Conservation (phyloP, 30 jellyfish, hydroid and myxozoan species). For the Hydra vulgaris region DNA sequence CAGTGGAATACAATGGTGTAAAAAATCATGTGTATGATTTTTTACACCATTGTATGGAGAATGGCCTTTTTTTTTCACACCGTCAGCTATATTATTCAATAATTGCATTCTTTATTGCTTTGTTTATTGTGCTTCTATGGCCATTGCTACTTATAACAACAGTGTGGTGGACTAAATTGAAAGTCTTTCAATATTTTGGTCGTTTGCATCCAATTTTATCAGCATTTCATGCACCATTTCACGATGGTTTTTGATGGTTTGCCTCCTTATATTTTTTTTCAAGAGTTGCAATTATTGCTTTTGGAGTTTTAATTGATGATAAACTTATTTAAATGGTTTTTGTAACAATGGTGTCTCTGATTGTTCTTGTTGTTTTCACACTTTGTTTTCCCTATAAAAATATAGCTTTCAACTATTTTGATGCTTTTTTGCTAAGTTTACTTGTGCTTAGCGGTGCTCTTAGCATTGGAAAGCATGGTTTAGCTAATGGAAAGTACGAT, state of each 20-base stretch:
- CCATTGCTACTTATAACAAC: conserved; percentile 7
- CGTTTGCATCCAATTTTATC: background rate
- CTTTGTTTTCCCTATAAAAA: background rate
- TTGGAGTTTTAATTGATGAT: background rate
- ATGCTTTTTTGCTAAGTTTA: background rate
- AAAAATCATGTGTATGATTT: background rate
- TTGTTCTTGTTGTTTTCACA: background rate
- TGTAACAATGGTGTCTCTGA: background rate
- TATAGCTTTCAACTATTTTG: background rate
- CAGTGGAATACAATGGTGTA: background rate
- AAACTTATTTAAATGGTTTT: background rate
- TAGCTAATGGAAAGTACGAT: background rate
- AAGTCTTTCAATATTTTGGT: background rate
- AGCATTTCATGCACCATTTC: background rate
- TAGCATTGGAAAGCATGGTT: background rate
- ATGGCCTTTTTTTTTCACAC: background rate
- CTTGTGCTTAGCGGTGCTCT: background rate
- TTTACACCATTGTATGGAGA: background rate
- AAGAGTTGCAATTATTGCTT: background rate
- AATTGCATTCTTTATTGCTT: background rate
- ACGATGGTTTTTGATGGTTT: background rate
- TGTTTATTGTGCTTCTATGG: background rate
- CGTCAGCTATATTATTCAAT: background rate
- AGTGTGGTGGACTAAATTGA: conserved; percentile 1
- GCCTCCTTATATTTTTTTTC: background rate